Conservation (phyloP, 2,888 invertebrate species). For the Lumbricus terrestris region DNA sequence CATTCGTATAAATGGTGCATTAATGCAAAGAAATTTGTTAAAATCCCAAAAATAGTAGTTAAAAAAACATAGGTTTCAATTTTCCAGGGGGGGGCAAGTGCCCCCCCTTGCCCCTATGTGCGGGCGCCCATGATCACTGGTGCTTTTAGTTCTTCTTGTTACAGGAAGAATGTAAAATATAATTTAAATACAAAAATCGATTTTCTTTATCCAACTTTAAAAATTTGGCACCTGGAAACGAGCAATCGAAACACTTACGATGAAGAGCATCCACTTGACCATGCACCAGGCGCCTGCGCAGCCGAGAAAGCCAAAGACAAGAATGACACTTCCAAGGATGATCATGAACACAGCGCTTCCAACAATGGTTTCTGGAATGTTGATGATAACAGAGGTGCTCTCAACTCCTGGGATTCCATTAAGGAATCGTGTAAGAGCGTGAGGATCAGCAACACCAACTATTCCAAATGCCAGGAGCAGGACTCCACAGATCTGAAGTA, state of each 20-base stretch:
- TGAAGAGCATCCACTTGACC: constrained; percentile 20
- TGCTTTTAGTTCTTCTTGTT: too few relatives aligned
- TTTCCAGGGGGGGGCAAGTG: too few relatives aligned
- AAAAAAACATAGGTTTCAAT: too few relatives aligned
- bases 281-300: constrained; percentile 12
- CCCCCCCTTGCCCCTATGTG: too few relatives aligned
- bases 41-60: too few relatives aligned
- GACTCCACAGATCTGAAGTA: not conserved
- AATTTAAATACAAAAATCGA: too few relatives aligned
- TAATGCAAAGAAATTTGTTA: too few relatives aligned
- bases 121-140: too few relatives aligned
- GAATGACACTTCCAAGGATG: constrained; percentile 11
- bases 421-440: not conserved
- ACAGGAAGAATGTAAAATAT: too few relatives aligned
- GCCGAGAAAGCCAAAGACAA: constrained; percentile 20
- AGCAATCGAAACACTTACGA: not conserved
- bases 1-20: too few relatives aligned
- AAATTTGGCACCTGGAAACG: not conserved
- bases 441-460: constrained; percentile 14
- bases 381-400: constrained; percentile 8
- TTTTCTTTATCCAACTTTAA: too few relatives aligned
- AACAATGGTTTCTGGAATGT: constrained; percentile 7
- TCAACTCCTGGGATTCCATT: constrained; percentile 8
- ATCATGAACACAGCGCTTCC: constrained; percentile 13
- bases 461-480: constrained; percentile 21